Base-by-base conservation (phyloP, 1,140 invertebrate species). In the Saccostrea echinata region DNA sequence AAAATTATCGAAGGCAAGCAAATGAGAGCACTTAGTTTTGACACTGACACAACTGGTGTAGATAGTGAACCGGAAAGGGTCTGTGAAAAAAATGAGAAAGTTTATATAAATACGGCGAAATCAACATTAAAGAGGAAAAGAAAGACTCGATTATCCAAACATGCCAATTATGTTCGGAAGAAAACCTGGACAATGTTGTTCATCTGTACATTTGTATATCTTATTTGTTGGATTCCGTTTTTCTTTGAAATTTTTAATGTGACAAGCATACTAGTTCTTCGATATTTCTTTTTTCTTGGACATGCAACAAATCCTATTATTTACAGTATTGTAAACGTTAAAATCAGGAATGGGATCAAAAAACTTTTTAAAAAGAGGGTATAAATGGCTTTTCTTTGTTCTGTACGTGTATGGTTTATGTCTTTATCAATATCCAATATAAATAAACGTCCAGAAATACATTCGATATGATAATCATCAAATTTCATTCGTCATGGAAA, bases 131-230 rank as follows among this genome's bases (percentile, higher is more conserved):
- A 9, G 16, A 30, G 24, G 68, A 27, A 33, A 30, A 1, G 68
- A 16, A 71, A 71, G 12, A 27, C 13, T 13, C 24, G 30, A 30
- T 16, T 33, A 16, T 76, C 68, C 6, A 76, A 76, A 18, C 24
- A 33, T 21, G 24, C 68, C 16, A 12, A 76, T 16, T 27, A 24
- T 16, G 68, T 76, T 27, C 30, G 68, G 24, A 30, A 16, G 27
- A 76, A 76, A 33, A 76, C 30, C 30, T 76, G 68, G 68, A 76
- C 68, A 11, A 76, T 76, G 68, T 76, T 76, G 27, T 76, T 76
- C 12, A 76, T 76, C 9, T 76, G 68, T 30, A 76, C 68, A 24
- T 27, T 33, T 76, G 27, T 76, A 1, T 76, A 76, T 33, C 24
- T 76, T 13, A 13, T 76, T 3, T 76, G 68, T 30, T 76, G 68